Evolutionary conservation across 2,113 vertebrate genomes (phyloP), one percentile per base, ranked within the genome.

Genomic region (Natator depressus): DNA sequence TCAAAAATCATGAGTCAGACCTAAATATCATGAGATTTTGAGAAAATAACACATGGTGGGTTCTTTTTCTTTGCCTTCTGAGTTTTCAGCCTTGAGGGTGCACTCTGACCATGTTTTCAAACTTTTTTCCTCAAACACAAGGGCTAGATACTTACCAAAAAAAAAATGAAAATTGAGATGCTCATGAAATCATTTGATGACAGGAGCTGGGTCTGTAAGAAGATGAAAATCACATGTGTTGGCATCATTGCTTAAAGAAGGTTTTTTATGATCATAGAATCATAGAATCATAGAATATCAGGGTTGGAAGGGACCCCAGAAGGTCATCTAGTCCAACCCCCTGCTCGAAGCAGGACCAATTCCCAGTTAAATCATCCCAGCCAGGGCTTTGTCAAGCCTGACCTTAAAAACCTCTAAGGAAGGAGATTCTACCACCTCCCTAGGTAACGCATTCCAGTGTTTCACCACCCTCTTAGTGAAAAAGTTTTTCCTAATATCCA

Each of bases 41-140:
- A 80, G 27, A 49, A 29, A 80, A 90, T n/a, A 38, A 24, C 19
- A 80, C 10, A 2, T 62, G 22, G 10, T 14, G 20, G 17, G 2
- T 55, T 91, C 87, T 90, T 93, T 91, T 95, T 46, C 19, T 86
- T 93, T 86, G 59, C 17, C 5, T 89, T 86, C 54, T 69, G 35
- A 17, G 3, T 20, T 3, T 95, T 29, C 3, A 35, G 6, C 6
- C 10, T 96, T 90, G 80, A 90, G 78, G 55, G 46, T 19, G 29
- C 5, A 14, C 3, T 94, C 91, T 90, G 42, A 47, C 76, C 89
- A 65, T 51, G 25, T 69, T 46, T 24, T 78, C 87, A 90, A 84
- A 84, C 84, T 25, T 88, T 25, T 14, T 29, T 82, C 89, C 0
- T 0, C 35, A 49, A 96, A 83, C 14, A 88, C 0, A 0, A 54